These are phyloP conservation scores for Thermophis baileyi DNA, from an alignment of 2,113 vertebrate genomes.

Conservation along the genomic window DNA sequence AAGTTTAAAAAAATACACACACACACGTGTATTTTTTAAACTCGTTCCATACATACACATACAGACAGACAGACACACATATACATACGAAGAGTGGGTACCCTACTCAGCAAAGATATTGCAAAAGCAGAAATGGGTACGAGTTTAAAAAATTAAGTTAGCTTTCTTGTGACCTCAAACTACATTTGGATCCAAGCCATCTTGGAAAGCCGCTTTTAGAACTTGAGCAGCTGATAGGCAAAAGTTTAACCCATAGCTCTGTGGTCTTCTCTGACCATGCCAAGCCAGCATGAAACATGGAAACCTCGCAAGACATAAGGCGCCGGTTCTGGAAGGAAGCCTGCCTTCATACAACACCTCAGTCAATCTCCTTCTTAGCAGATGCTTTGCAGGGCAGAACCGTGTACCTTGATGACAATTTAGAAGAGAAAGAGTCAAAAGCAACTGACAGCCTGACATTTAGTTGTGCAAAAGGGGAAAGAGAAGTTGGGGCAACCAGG, in stretches of 20 bases:
- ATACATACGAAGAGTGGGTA: neutral
- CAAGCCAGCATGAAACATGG: neutral
- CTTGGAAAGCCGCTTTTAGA: slow-evolving; percentile 48
- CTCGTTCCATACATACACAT: neutral
- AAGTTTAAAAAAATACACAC: neutral
- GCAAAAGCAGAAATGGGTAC: slow-evolving; percentile 48
- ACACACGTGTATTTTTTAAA: too few relatives aligned
- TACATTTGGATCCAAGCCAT: slow-evolving; percentile 45
- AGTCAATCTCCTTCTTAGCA: neutral
- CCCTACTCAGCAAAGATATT: neutral
- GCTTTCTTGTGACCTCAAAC: slow-evolving; percentile 58
- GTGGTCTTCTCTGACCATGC: neutral
- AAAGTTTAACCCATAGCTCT: neutral
- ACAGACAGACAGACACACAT: too few relatives aligned
- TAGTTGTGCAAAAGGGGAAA: neutral
- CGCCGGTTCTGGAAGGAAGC: neutral
- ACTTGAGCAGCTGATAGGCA: neutral
- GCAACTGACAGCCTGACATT: neutral
- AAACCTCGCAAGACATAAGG: neutral
- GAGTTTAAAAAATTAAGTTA: neutral
- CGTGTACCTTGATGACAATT: neutral
- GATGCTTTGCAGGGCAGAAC: neutral
- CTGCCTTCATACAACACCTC: neutral
- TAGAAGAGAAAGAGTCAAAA: neutral
- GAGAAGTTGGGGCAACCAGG: too few relatives aligned